Base-by-base conservation (phyloP, 2,888 invertebrate species). In the Rhagonycha fulva region DNA sequence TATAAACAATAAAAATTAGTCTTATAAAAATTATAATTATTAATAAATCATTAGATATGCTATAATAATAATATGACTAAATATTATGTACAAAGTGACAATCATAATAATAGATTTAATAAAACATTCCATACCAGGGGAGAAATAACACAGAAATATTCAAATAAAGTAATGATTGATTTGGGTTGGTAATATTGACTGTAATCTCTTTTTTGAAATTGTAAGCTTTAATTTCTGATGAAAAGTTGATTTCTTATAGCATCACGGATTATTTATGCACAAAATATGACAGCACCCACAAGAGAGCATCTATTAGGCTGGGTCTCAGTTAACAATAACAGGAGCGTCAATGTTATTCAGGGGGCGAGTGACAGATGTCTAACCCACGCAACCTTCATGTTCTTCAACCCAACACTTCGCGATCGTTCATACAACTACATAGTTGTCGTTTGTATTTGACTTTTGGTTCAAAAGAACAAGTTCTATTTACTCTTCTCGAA, bases 321-420 rank as follows among this genome's bases (percentile, higher is more conserved):
- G 79, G 80, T 75, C 77, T 71, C 73, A 62, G 71, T 68, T 75
- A 80, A 80, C 80, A 80, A 80, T 80, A 78, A 79, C 77, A 74
- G 80, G 80, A 79, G 80, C 78, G 80, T 78, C 79, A 77, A 77
- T 76, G 78, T 76, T 80, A 77, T 78, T 76, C 75, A 71, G 77
- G 77, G 79, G 80, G 76, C 78, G 78, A 69, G 74, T 76, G 77
- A 78, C 79, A 78, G 79, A 76, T 80, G 78, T 78, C 70, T 75
- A 70, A 69, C 77, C 78, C 74, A 79, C 79, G 76, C 80, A 78
- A 70, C 79, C 79, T 78, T 75, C 79, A 70, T 73, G 66, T 61
- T 62, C 66, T 75, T 61, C 30, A 67, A 71, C 32, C 78, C 70
- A 71, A 77, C 80, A 80, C 80, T 78, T 78, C 76, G 76, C 78